Conservation (phyloP, 1,140 invertebrate genomes). For the Lasaia peninsularis region DNA sequence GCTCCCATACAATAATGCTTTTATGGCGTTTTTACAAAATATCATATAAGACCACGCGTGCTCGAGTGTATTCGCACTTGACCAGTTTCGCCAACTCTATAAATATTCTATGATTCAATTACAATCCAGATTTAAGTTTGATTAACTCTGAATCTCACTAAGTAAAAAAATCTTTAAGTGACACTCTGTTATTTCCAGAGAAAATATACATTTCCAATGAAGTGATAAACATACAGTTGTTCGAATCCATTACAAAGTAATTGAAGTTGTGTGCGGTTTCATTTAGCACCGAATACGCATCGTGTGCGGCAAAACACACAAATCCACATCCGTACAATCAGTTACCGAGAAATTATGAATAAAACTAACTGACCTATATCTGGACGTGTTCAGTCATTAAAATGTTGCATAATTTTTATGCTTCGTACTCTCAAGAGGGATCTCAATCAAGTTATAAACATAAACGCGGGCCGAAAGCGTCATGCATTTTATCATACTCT, state of each 20-base stretch:
- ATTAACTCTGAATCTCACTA: too few relatives aligned
- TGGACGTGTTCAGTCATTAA: conserved; percentile 40
- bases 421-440: neutral
- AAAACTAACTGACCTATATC: conserved; percentile 52
- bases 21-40: too few relatives aligned
- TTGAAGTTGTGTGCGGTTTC: conserved; percentile 31
- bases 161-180: neutral
- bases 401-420: conserved; percentile 50
- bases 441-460: conserved; percentile 2
- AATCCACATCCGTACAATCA: conserved; percentile 49
- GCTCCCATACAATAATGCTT: too few relatives aligned
- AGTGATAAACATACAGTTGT: conserved; percentile 19
- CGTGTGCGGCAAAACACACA: conserved; percentile 35
- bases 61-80: too few relatives aligned
- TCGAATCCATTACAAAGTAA: conserved; percentile 28
- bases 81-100: too few relatives aligned
- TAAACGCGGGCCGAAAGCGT: neutral
- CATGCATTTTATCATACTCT: neutral
- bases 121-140: too few relatives aligned
- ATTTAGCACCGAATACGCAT: conserved; percentile 31
- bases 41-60: too few relatives aligned
- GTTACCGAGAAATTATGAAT: conserved; percentile 61
- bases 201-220: neutral
- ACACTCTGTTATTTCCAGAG: too few relatives aligned
- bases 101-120: too few relatives aligned